These are phyloP conservation scores for Girardinus metallicus DNA, from an alignment of 2,797 vertebrate genomes.

Conservation along the genomic window DNA sequence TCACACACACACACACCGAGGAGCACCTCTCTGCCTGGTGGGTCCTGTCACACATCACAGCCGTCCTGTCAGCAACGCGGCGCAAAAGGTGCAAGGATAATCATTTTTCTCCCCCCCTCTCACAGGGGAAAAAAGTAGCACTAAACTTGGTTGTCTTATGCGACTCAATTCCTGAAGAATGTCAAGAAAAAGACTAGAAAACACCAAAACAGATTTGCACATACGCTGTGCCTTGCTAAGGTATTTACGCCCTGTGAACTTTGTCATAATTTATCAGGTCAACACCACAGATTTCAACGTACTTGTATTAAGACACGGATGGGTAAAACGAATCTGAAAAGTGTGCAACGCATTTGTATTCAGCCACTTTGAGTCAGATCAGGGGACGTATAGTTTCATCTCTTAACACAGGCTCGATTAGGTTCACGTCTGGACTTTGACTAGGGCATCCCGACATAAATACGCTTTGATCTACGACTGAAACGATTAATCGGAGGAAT, in stretches of 20 bases:
- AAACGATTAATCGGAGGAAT: too few species aligned
- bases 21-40: slow-evolving; percentile 39
- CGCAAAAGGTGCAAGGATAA: neutral
- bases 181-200: neutral
- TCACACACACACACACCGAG: slow-evolving; percentile 4
- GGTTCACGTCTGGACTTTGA: neutral
- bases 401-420: neutral
- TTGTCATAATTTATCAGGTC: neutral
- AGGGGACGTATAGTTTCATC: neutral
- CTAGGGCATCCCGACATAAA: neutral
- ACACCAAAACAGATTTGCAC: neutral
- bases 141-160: neutral
- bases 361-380: neutral
- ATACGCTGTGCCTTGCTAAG: neutral
- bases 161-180: neutral
- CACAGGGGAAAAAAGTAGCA: neutral
- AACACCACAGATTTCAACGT: neutral
- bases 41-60: slow-evolving; percentile 48
- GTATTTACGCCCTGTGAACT: neutral
- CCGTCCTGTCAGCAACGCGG: slow-evolving; percentile 36
- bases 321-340: neutral
- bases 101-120: neutral
- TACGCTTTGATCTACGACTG: neutral
- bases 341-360: neutral
- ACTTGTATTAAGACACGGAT: too few species aligned